These are phyloP conservation scores for Hycleus phaleratus DNA, from an alignment of 1,140 invertebrate genomes.

Conservation along the genomic window DNA sequence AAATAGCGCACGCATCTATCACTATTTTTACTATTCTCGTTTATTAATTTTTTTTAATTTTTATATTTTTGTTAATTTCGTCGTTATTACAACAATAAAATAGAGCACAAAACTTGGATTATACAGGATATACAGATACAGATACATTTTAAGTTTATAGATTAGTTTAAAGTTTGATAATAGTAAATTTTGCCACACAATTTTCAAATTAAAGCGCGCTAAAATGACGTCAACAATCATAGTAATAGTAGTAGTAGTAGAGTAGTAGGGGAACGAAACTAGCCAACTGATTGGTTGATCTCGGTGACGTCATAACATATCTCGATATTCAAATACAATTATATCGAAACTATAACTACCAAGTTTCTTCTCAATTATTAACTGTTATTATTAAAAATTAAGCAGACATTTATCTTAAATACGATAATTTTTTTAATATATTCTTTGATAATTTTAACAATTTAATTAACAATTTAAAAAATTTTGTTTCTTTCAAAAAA, in stretches of 20 bases:
- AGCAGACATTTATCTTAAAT: not conserved
- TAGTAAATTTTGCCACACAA: not conserved
- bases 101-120: constrained; percentile 1
- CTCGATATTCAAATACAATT: constrained; percentile 22
- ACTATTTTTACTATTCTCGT: not conserved
- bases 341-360: constrained; percentile 21
- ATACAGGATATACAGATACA: not conserved
- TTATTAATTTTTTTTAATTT: not conserved
- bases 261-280: not conserved
- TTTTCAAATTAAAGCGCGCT: not conserved
- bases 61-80: not conserved
- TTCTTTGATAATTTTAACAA: not conserved
- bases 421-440: not conserved
- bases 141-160: not conserved
- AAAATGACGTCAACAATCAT: not conserved
- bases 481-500: constrained; percentile 5
- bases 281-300: too few relatives aligned
- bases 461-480: constrained; percentile 10
- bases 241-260: not conserved
- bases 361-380: not conserved
- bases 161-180: constrained; percentile 7
- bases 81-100: not conserved
- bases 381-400: constrained; percentile 6
- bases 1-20: not conserved
- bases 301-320: not conserved